A percentile compares a stretch with the other conserved stretches of the same genome.
These are phyloP conservation scores for Bellardia bayeri DNA, from an alignment of 2,888 invertebrate species.

Conservation along the genomic window DNA sequence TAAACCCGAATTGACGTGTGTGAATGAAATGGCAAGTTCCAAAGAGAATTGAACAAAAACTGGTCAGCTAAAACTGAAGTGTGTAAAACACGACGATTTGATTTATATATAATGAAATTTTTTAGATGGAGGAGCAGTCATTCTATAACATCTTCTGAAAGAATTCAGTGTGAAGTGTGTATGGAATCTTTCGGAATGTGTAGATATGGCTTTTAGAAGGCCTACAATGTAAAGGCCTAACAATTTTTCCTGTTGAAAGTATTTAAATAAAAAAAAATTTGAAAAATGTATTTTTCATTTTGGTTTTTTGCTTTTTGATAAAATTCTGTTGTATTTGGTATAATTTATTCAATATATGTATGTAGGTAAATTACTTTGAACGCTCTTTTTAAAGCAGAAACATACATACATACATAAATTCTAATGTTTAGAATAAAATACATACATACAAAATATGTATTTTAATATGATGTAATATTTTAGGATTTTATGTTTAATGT, in stretches of 20 bases:
- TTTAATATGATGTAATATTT: not conserved
- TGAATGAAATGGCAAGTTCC: no score
- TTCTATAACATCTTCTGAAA: no score
- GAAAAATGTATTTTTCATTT: not conserved
- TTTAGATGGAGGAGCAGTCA: no score
- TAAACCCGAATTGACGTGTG: no score
- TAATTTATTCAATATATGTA: not conserved
- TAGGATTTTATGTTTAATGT: not conserved
- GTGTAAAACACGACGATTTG: no score
- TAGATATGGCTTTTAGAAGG: no score
- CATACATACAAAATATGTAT: not conserved
- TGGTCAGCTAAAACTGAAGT: no score
- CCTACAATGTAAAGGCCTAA: no score
- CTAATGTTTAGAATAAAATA: not conserved
- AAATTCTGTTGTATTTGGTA: not conserved
- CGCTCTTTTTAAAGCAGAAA: not conserved
- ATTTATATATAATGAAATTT: no score
- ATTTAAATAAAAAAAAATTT: conserved; percentile 21
- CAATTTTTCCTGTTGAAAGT: not conserved
- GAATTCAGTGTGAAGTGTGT: no score
- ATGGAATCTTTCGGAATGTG: no score
- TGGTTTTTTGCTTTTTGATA: not conserved
- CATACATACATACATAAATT: not conserved
- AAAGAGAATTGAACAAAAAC: no score
- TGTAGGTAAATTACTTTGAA: not conserved